A percentile compares a stretch with the other conserved stretches of the same genome.
Evolutionary conservation across 2,797 vertebrate genomes (phyloP).

Genomic region (Acanthornis magna): DNA sequence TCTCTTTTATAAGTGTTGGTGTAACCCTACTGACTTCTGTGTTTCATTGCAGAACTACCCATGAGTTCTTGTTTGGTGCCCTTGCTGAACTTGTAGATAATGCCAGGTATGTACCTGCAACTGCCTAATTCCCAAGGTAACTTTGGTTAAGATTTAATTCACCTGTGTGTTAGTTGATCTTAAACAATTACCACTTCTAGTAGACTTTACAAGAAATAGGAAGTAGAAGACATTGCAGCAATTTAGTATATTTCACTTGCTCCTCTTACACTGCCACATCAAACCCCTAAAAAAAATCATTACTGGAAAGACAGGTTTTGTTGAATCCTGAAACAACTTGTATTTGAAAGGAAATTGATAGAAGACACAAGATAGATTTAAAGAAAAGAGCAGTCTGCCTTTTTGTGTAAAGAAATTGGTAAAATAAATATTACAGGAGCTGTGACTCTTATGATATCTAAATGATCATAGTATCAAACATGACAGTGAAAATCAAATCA

Average conservation of each 20-base stretch:
- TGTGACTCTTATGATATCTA: background rate
- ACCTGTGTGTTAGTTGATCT: background rate
- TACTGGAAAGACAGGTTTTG: background rate
- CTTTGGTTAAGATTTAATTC: background rate
- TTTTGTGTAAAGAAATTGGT: background rate
- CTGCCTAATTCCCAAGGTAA: background rate
- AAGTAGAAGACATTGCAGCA: background rate
- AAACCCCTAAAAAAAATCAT: background rate
- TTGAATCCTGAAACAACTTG: background rate
- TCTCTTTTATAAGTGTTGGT: background rate
- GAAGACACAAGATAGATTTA: background rate
- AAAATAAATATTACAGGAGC: background rate
- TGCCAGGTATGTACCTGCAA: conserved; percentile 85
- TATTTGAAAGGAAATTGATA: background rate
- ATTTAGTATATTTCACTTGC: background rate
- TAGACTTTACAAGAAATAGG: background rate
- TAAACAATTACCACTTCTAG: background rate
- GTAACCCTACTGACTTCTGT: conserved; percentile 47
- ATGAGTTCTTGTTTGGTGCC: conserved; percentile 98
- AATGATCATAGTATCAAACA: background rate
- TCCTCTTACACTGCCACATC: background rate
- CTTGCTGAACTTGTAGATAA: conserved; percentile 98
- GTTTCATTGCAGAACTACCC: conserved; percentile 90
- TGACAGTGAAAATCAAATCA: background rate
- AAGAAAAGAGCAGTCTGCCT: background rate